Evolutionary conservation across 1,140 invertebrate species (phyloP).

Genomic region (Drosophila pectinifera): DNA sequence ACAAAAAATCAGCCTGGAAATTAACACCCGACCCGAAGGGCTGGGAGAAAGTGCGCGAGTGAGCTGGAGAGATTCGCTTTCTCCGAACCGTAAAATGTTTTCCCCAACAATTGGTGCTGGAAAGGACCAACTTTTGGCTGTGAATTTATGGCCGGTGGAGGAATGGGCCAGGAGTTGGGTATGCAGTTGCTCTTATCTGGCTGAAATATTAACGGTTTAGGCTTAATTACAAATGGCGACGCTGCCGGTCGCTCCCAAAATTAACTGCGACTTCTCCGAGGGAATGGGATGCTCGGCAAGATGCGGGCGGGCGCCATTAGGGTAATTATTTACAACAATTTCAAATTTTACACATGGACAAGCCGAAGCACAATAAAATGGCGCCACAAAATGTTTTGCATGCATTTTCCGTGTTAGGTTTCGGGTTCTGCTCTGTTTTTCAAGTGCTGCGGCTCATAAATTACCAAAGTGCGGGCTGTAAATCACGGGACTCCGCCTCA

Average conservation of each 20-base stretch:
- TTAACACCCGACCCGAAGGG: slow-evolving; percentile 60
- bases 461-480: slow-evolving; percentile 69
- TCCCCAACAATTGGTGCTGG: slow-evolving; percentile 45
- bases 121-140: slow-evolving; percentile 59
- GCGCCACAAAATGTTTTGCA: slow-evolving; percentile 68
- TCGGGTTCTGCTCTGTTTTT: slow-evolving; percentile 30
- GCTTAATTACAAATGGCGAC: slow-evolving; percentile 81
- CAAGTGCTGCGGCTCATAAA: slow-evolving; percentile 64
- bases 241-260: slow-evolving; percentile 56
- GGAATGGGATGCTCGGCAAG: background rate
- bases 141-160: slow-evolving; percentile 44
- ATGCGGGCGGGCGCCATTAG: slow-evolving; percentile 56
- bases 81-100: slow-evolving; percentile 68
- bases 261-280: slow-evolving; percentile 51
- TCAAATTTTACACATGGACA: slow-evolving; percentile 80
- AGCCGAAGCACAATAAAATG: slow-evolving; percentile 67
- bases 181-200: slow-evolving; percentile 66
- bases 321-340: slow-evolving; percentile 83
- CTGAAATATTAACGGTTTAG: slow-evolving; percentile 82
- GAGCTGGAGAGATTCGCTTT: slow-evolving; percentile 44
- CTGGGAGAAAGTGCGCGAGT: slow-evolving; percentile 1
- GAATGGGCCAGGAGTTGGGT: slow-evolving; percentile 17
- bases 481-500: slow-evolving; percentile 53
- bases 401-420: slow-evolving; percentile 59
- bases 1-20: slow-evolving; percentile 59